Evolutionary conservation across 2,797 vertebrate genomes (phyloP), one percentile per base, ranked within the genome.

Genomic region (Scarus forsteni): DNA sequence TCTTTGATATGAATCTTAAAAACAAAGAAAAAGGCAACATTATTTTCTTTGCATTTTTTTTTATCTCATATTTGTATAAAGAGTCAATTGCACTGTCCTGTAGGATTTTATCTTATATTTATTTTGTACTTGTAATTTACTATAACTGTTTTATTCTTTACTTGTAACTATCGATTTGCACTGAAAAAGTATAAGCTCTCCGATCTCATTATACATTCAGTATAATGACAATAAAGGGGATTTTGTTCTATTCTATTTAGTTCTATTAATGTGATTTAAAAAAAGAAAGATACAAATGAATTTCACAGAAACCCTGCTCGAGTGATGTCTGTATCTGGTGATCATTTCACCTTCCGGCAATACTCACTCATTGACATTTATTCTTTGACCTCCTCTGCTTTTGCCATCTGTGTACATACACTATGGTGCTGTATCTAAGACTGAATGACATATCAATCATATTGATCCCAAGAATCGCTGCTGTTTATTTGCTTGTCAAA

Each of bases 401-500:
- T 76, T 10, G 74, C 67, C 51, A 8, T 65, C 62, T 81, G 85
- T 63, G 10, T 61, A 80, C 51, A 75, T 48, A 66, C 72, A 70
- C 68, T 57, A 45, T 59, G 67, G 71, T 36, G 57, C 67, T 52
- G 73, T 74, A 73, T 75, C 69, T 68, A 73, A 66, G 59, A 65
- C 62, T 51, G 57, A 61, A 81, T 67, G 75, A 87, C 81, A 73
- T 82, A 76, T 90, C 79, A 85, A 81, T 89, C 75, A 48, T 42
- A 91, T 92, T 88, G 82, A 92, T 85, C 76, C 58, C 43, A 44
- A 77, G 60, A 87, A 91, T 87, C 69, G 51, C 34, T 90, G 87
- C 71, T 76, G 81, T 92, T 94, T 91, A 92, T 93, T 89, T 83
- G 85, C 89, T 82, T 88, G 91, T 92, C 90, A 88, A 77, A 87